Evolutionary conservation across 1,140 invertebrate genomes (phyloP).

Genomic region (Ridgeia piscesae): DNA sequence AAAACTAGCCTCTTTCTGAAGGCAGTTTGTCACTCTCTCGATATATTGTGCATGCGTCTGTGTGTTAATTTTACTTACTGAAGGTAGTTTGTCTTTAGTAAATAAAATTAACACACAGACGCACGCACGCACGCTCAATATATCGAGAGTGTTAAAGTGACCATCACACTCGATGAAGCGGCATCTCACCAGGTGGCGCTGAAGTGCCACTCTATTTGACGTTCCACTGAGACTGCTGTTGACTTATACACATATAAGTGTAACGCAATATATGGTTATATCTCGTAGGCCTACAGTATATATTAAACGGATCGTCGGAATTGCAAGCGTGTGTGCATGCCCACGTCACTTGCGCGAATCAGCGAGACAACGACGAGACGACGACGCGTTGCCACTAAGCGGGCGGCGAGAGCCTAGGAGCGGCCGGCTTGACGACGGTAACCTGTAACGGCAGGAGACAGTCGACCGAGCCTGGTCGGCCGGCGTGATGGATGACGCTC

Average conservation of each 20-base stretch:
- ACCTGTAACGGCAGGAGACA: background rate
- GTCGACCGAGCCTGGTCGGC: background rate
- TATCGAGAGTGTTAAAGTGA: background rate
- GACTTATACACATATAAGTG: background rate
- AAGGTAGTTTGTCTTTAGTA: background rate
- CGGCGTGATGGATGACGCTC: background rate
- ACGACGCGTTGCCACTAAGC: background rate
- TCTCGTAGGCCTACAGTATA: no score
- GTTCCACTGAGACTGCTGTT: background rate
- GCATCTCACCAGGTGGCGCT: background rate
- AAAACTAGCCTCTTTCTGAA: no score
- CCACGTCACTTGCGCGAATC: background rate
- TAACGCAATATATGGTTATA: no score
- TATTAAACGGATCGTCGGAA: background rate
- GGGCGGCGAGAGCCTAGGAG: background rate
- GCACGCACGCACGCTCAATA: no score
- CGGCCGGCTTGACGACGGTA: background rate
- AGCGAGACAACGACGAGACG: background rate
- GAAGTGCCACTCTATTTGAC: background rate
- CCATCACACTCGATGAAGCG: background rate
- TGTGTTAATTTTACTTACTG: background rate
- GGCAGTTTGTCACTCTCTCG: no score
- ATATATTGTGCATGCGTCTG: no score
- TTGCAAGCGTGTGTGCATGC: background rate
- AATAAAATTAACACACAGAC: no score